A percentile compares a stretch with the other conserved stretches of the same genome.
These are phyloP conservation scores for Rhyzopertha dominica DNA, from an alignment of 1,140 invertebrate species.

Conservation along the genomic window DNA sequence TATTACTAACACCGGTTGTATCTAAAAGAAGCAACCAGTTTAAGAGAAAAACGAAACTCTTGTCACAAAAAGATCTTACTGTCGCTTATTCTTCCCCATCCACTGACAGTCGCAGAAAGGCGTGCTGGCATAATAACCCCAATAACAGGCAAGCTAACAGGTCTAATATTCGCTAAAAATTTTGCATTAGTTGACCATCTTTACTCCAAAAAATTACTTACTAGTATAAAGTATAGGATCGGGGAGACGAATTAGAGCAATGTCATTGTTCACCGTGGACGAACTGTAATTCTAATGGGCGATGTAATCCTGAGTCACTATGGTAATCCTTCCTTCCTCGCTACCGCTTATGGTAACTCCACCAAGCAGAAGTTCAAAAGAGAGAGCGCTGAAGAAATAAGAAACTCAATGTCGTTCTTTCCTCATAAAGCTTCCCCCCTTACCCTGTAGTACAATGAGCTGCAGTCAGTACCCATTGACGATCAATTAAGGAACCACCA, in stretches of 20 bases:
- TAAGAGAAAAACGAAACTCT: neutral
- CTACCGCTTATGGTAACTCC: slow-evolving; percentile 30
- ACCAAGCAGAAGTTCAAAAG: slow-evolving; percentile 10
- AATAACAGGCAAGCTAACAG: slow-evolving; percentile 37
- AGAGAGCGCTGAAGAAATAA: slow-evolving; percentile 11
- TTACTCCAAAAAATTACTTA: slow-evolving; percentile 27
- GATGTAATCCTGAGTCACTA: slow-evolving; percentile 40
- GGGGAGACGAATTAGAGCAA: slow-evolving; percentile 51
- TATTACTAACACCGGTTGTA: slow-evolving; percentile 18
- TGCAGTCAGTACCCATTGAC: slow-evolving; percentile 34
- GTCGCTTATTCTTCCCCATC: slow-evolving; percentile 46
- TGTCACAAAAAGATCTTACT: too few species aligned
- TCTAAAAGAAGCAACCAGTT: slow-evolving; percentile 4
- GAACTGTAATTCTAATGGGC: slow-evolving; percentile 49
- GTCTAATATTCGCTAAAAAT: slow-evolving; percentile 42
- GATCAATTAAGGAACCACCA: slow-evolving; percentile 31
- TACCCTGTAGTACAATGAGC: slow-evolving; percentile 33
- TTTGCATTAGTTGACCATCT: too few species aligned
- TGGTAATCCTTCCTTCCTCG: slow-evolving; percentile 39
- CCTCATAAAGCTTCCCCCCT: neutral
- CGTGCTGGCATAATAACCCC: slow-evolving; percentile 39
- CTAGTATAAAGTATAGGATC: slow-evolving; percentile 46
- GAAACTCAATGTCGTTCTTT: too few species aligned
- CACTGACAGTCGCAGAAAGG: slow-evolving; percentile 33
- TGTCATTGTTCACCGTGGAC: slow-evolving; percentile 48